These are phyloP conservation scores for Drosophila triauraria DNA, from an alignment of 1,140 invertebrate genomes.

Conservation along the genomic window DNA sequence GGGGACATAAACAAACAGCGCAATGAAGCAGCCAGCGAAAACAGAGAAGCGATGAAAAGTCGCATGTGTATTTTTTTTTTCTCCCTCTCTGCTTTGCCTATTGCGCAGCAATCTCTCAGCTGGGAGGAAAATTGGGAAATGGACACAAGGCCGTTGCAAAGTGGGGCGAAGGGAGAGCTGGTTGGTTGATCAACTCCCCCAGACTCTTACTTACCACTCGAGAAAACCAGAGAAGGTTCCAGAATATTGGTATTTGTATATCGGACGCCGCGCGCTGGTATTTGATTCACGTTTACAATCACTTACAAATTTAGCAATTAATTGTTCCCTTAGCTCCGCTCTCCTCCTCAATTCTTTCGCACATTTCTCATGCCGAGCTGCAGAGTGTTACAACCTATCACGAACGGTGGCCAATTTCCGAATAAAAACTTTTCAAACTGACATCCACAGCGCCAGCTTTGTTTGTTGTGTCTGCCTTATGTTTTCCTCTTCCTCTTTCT, in stretches of 20 bases:
- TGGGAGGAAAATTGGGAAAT: slow-evolving; percentile 57
- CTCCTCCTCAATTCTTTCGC: neutral
- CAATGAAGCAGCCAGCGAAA: slow-evolving; percentile 72
- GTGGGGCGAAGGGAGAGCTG: slow-evolving; percentile 12
- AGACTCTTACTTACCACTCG: slow-evolving; percentile 16
- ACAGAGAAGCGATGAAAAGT: slow-evolving; percentile 63
- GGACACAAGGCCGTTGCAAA: slow-evolving; percentile 63
- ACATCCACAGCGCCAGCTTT: slow-evolving; percentile 35
- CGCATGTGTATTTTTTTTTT: slow-evolving; percentile 25
- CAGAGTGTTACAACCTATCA: slow-evolving; percentile 12
- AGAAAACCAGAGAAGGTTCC: slow-evolving; percentile 14
- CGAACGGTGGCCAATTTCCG: slow-evolving; percentile 10
- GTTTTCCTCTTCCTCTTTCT: slow-evolving; percentile 1
- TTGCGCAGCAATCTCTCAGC: slow-evolving; percentile 69
- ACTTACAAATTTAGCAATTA: slow-evolving; percentile 30
- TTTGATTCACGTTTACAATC: slow-evolving; percentile 14
- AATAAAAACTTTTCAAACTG: slow-evolving; percentile 29
- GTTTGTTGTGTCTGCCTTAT: slow-evolving; percentile 44
- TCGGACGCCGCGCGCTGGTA: neutral
- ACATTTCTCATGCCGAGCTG: slow-evolving; percentile 1
- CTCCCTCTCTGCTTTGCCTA: slow-evolving; percentile 17
- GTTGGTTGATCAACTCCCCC: neutral
- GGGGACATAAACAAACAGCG: slow-evolving; percentile 68
- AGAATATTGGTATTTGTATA: neutral
- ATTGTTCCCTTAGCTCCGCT: neutral